phyloP scores from a whole-genome alignment of 2,113 vertebrate species.

The Hemichromis elongatus region DNA sequence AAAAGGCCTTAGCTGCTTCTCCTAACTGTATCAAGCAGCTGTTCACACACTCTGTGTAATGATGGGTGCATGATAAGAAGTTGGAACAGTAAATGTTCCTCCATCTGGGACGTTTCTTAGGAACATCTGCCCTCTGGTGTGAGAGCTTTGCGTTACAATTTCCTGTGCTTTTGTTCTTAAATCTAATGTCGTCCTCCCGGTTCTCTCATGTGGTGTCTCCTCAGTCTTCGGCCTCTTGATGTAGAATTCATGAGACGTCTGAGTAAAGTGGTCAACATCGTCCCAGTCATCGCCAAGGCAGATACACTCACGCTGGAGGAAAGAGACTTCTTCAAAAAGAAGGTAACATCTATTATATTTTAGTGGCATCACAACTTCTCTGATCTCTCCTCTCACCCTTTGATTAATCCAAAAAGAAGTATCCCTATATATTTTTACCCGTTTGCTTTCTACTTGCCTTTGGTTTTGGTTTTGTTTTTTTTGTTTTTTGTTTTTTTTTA shows the following conservation, averaged over 20 bases:
- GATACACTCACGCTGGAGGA: constrained; percentile 97
- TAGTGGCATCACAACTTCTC: not conserved
- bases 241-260: constrained; percentile 98
- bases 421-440: not conserved
- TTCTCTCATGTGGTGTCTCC: not conserved
- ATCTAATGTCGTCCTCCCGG: not conserved
- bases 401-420: not conserved
- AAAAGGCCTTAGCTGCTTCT: not conserved
- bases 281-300: constrained; percentile 94
- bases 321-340: constrained; percentile 93
- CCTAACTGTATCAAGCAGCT: not conserved
- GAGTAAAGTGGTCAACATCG: constrained; percentile 98
- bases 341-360: constrained; percentile 70
- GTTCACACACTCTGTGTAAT: not conserved
- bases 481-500: too few relatives aligned
- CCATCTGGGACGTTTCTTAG: not conserved
- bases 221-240: constrained; percentile 91
- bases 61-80: not conserved
- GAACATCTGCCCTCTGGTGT: constrained; percentile 48
- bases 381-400: not conserved
- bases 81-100: not conserved
- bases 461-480: too few relatives aligned
- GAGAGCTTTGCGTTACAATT: not conserved
- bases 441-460: not conserved
- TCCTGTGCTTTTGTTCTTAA: not conserved